Percentiles rank a stretch among this genome's conserved stretches.
phyloP scores from a whole-genome alignment of 2,797 vertebrate genomes.

The Bufotes viridis region DNA sequence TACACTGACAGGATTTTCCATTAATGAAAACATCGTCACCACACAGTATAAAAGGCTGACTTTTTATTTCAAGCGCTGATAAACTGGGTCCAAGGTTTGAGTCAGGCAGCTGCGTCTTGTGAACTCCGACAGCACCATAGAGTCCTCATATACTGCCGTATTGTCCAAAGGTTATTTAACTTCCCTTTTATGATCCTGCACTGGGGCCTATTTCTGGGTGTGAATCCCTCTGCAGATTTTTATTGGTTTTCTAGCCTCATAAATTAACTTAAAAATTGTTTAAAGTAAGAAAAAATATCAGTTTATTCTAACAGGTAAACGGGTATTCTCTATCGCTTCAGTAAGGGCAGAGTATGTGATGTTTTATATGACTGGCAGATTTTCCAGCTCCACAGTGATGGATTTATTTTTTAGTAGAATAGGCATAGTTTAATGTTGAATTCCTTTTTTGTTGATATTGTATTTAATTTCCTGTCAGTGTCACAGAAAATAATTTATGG shows the following conservation, averaged over 20 bases:
- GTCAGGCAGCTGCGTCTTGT: neutral
- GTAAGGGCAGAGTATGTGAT: neutral
- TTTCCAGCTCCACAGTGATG: neutral
- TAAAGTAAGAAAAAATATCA: neutral
- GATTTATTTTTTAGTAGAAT: constrained; percentile 10
- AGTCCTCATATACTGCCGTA: neutral
- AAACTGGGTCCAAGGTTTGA: neutral
- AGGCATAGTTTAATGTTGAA: neutral
- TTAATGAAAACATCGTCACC: too few relatives aligned
- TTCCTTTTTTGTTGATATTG: constrained; percentile 5
- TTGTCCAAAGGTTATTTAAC: constrained; percentile 5
- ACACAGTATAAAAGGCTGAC: too few relatives aligned
- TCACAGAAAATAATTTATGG: neutral
- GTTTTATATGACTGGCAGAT: neutral
- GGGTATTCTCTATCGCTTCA: neutral
- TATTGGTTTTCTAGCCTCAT: too few relatives aligned
- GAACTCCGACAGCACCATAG: neutral
- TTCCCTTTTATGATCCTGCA: constrained; percentile 11
- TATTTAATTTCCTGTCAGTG: constrained; percentile 25
- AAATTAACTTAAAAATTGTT: too few relatives aligned
- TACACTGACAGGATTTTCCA: too few relatives aligned
- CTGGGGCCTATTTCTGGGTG: neutral
- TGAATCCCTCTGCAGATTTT: neutral
- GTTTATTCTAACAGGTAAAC: neutral
- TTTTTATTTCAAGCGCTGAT: too few relatives aligned